Evolutionary conservation across 1,140 invertebrate genomes (phyloP).

Genomic region (Drosophila yakuba): DNA sequence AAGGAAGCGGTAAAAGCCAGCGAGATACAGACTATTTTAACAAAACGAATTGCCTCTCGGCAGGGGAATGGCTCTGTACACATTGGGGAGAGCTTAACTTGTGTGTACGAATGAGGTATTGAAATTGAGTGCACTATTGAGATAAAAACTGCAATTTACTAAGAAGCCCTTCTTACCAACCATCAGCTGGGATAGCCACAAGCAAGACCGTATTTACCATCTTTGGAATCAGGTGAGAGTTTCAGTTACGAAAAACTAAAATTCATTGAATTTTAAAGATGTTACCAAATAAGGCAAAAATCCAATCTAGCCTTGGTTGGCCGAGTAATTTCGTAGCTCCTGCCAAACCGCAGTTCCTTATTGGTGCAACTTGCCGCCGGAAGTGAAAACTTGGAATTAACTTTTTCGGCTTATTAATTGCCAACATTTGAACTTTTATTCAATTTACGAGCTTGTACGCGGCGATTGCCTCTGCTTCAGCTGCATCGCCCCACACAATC

Average conservation of each 20-base stretch:
- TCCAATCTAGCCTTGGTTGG: not conserved
- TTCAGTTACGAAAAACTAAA: not conserved
- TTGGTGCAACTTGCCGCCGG: slow-evolving; percentile 8
- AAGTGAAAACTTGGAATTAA: slow-evolving; percentile 56
- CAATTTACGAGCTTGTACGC: slow-evolving; percentile 75
- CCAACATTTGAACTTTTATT: slow-evolving; percentile 82
- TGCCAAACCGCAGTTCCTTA: slow-evolving; percentile 35
- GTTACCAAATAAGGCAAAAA: slow-evolving; percentile 8
- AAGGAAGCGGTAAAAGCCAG: slow-evolving; percentile 62
- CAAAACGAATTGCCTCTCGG: slow-evolving; percentile 54
- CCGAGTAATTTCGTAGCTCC: slow-evolving; percentile 5
- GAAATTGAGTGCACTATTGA: not conserved
- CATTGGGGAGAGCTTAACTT: not conserved
- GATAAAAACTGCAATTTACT: not conserved
- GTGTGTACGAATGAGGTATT: not conserved
- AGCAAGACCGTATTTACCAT: not conserved
- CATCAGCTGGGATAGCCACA: not conserved
- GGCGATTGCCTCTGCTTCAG: slow-evolving; percentile 49
- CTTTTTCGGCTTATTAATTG: slow-evolving; percentile 80
- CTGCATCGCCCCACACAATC: slow-evolving; percentile 44
- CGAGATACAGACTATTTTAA: slow-evolving; percentile 44
- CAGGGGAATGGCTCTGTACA: slow-evolving; percentile 3
- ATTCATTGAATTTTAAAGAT: slow-evolving; percentile 8
- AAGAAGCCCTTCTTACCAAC: not conserved
- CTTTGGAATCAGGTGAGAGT: not conserved